Conservation (phyloP, 1,140 invertebrate genomes). For the Panulirus ornatus region DNA sequence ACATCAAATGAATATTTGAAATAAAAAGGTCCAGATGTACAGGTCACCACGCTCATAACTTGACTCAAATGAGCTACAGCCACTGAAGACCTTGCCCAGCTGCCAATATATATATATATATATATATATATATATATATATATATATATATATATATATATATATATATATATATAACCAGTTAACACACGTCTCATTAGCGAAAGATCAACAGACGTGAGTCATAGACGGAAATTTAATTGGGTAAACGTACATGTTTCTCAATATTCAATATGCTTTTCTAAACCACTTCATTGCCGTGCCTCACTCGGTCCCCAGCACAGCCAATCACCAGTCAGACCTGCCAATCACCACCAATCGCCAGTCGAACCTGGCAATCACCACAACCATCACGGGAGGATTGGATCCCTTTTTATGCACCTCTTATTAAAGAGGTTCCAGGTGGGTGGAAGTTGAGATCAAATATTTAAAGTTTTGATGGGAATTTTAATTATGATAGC, state of each 20-base stretch:
- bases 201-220: neutral
- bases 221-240: conserved; percentile 4
- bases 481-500: conserved; percentile 65
- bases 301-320: neutral
- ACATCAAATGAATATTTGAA: too few species aligned
- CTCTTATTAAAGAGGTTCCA: conserved; percentile 28
- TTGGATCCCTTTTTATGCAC: conserved; percentile 1
- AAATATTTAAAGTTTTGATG: conserved; percentile 71
- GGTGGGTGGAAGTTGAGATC: conserved; percentile 12
- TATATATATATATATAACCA: too few species aligned
- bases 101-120: too few species aligned
- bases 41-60: too few species aligned
- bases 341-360: conserved; percentile 23
- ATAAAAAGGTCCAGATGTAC: too few species aligned
- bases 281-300: neutral
- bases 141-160: too few species aligned
- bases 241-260: neutral
- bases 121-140: too few species aligned
- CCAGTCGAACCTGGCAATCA: conserved; percentile 27
- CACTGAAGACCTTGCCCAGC: too few species aligned
- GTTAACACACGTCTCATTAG: neutral
- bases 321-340: conserved; percentile 1
- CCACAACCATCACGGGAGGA: conserved; percentile 24
- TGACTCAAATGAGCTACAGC: too few species aligned
- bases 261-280: neutral